These are phyloP conservation scores for Drosophila santomea DNA, from an alignment of 1,140 invertebrate genomes.

Conservation along the genomic window DNA sequence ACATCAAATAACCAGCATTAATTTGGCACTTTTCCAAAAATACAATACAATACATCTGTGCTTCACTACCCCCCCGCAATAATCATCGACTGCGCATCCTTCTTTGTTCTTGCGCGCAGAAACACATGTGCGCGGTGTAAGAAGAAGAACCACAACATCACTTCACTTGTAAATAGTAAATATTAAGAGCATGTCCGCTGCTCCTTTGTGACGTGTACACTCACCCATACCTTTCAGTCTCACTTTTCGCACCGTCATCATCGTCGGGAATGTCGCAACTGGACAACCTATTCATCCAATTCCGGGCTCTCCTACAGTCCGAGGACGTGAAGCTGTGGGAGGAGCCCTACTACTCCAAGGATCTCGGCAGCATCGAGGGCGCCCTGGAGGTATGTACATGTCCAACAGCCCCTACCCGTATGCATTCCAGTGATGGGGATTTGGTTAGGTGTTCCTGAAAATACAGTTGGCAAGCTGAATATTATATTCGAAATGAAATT, in stretches of 20 bases:
- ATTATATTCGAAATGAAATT: too few species aligned
- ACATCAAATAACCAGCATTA: not conserved
- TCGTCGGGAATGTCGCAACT: constrained; percentile 75
- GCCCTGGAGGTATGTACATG: constrained; percentile 84
- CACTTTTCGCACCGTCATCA: not conserved
- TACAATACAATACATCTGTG: too few species aligned
- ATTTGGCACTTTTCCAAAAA: not conserved
- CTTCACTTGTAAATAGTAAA: constrained; percentile 7
- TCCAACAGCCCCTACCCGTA: not conserved
- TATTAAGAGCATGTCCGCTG: not conserved
- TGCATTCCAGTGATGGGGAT: too few species aligned
- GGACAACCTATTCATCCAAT: constrained; percentile 87
- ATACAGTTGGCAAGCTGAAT: too few species aligned
- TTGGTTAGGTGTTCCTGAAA: too few species aligned
- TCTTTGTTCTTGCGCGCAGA: constrained; percentile 3
- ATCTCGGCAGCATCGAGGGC: constrained; percentile 74
- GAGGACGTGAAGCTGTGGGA: constrained; percentile 90
- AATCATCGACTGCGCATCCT: constrained; percentile 9
- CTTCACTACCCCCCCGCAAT: too few species aligned
- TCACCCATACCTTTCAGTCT: not conserved
- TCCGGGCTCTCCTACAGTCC: constrained; percentile 88
- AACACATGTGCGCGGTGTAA: constrained; percentile 18
- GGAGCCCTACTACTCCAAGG: constrained; percentile 87
- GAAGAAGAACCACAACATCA: constrained; percentile 36
- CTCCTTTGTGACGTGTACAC: constrained; percentile 20